phyloP scores from a whole-genome alignment of 1,140 invertebrate genomes.

The Nautilus pompilius region DNA sequence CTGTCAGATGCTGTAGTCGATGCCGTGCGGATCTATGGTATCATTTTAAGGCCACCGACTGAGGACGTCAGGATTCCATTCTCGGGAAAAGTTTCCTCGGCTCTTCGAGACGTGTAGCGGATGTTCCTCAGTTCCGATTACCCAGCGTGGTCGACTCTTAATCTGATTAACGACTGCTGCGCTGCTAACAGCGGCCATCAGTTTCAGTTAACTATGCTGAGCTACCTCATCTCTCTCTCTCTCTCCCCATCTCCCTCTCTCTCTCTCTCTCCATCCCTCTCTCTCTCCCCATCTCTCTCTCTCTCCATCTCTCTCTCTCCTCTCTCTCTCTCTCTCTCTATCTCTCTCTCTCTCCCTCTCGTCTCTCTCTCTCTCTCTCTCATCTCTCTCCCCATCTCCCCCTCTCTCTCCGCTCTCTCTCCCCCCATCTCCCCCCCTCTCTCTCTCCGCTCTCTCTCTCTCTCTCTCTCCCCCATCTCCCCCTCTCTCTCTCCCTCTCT shows the following conservation, averaged over 20 bases:
- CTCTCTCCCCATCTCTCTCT: too few relatives aligned
- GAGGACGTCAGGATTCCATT: too few relatives aligned
- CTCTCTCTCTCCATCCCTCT: not conserved
- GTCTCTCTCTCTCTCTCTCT: constrained; percentile 1
- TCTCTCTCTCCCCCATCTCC: not conserved
- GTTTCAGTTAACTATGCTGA: too few relatives aligned
- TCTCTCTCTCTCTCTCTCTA: not conserved
- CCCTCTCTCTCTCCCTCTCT: not conserved
- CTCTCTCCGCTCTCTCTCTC: not conserved
- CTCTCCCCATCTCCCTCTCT: not conserved
- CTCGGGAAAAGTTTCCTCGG: too few relatives aligned
- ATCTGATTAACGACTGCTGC: too few relatives aligned
- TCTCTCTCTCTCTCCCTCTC: not conserved
- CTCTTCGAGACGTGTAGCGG: too few relatives aligned
- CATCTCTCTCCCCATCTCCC: not conserved
- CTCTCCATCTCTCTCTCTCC: not conserved
- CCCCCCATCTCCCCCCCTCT: not conserved
- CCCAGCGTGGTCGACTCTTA: too few relatives aligned
- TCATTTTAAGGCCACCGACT: too few relatives aligned
- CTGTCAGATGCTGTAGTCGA: too few relatives aligned
- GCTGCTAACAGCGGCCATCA: too few relatives aligned
- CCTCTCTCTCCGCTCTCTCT: not conserved
- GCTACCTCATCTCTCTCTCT: not conserved
- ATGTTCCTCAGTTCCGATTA: too few relatives aligned
- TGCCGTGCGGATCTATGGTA: too few relatives aligned